These are phyloP conservation scores for Aspiorhynchus laticeps DNA, from an alignment of 2,113 vertebrate genomes.

Conservation along the genomic window DNA sequence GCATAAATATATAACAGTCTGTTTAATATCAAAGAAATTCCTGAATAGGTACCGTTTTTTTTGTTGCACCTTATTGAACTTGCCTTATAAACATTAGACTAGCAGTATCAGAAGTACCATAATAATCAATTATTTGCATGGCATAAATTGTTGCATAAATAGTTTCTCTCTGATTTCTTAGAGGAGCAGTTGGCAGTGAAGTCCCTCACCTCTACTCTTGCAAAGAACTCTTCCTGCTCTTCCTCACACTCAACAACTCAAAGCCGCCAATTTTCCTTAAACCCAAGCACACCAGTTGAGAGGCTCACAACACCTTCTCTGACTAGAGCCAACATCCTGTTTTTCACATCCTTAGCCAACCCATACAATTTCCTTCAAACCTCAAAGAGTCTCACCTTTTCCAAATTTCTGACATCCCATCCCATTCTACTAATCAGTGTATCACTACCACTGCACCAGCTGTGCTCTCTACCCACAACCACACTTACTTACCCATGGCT, in stretches of 20 bases:
- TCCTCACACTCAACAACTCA: constrained; percentile 60
- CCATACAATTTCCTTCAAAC: constrained; percentile 30
- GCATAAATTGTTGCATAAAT: not conserved
- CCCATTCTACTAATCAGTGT: constrained; percentile 37
- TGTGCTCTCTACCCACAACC: constrained; percentile 52
- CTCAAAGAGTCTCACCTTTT: constrained; percentile 52
- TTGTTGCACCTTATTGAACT: not conserved
- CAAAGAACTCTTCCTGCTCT: constrained; percentile 61
- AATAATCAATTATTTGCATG: not conserved
- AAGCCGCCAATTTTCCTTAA: constrained; percentile 49
- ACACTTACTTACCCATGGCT: constrained; percentile 69
- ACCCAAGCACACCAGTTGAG: constrained; percentile 52
- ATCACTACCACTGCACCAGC: constrained; percentile 41
- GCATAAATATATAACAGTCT: not conserved
- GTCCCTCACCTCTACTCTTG: constrained; percentile 56
- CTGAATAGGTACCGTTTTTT: not conserved
- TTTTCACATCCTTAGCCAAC: constrained; percentile 50
- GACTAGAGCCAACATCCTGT: constrained; percentile 37
- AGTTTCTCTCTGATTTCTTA: constrained; percentile 51
- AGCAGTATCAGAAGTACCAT: not conserved
- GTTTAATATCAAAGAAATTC: not conserved
- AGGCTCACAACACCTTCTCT: constrained; percentile 48
- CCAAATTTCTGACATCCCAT: constrained; percentile 55
- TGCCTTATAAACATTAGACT: not conserved
- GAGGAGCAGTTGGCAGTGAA: constrained; percentile 68